A percentile compares a stretch with the other conserved stretches of the same genome.
These are phyloP conservation scores for Poecilus cupreus DNA, from an alignment of 2,888 invertebrate genomes.

Conservation along the genomic window DNA sequence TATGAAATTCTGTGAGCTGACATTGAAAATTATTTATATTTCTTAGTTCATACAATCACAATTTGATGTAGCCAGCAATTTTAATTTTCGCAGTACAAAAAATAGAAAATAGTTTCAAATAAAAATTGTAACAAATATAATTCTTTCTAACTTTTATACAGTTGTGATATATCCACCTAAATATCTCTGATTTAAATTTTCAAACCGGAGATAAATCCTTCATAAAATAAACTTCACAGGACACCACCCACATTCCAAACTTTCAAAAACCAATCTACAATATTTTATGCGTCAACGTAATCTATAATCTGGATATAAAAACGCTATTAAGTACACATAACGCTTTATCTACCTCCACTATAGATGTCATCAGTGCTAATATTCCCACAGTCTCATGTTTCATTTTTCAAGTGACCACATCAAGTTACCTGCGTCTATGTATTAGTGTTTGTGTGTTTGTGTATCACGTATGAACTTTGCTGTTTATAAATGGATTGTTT, in stretches of 20 bases:
- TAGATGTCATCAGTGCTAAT: constrained; percentile 38
- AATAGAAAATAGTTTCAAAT: too few species aligned
- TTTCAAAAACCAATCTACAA: not conserved
- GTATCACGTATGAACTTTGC: not conserved
- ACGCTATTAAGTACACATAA: constrained; percentile 32
- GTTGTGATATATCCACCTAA: too few species aligned
- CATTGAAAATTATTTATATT: too few species aligned
- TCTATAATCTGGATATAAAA: constrained; percentile 36
- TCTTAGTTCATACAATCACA: too few species aligned
- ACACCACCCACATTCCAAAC: constrained; percentile 19
- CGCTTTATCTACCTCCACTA: constrained; percentile 13
- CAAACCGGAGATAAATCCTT: too few species aligned
- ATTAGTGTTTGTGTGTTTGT: not conserved
- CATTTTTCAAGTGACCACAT: constrained; percentile 46
- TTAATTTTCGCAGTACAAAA: too few species aligned
- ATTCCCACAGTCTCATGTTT: constrained; percentile 39
- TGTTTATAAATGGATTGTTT: constrained; percentile 33
- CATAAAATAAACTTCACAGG: not conserved
- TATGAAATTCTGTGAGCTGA: too few species aligned
- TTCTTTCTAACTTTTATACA: too few species aligned
- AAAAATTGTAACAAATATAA: too few species aligned
- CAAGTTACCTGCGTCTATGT: not conserved
- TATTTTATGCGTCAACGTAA: constrained; percentile 19
- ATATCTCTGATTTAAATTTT: too few species aligned
- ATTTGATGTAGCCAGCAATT: too few species aligned